Evolutionary conservation across 2,888 invertebrate genomes (phyloP), one percentile per base, ranked within the genome.

Genomic region (Drosophila trichaetosa): DNA sequence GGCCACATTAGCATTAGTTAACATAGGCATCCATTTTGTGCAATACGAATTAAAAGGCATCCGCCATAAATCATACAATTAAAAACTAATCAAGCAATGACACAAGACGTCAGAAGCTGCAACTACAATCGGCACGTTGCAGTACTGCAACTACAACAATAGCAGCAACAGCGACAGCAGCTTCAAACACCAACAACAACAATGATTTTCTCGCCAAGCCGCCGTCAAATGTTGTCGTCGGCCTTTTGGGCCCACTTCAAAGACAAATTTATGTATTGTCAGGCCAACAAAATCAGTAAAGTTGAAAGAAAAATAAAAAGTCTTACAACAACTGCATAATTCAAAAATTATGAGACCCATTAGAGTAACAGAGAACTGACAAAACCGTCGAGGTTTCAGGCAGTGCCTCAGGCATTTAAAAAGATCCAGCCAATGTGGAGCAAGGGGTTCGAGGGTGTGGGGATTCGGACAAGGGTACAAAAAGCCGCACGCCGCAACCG

Each of bases 51-150:
- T 59, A 70, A 68, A 59, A 63, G 66, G 42, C 67, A 76, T 51
- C 66, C 65, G 49, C 82, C 71, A 87, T 87, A 87, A 87, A 87
- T 87, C 87, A 87, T 81, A 87, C 87, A 87, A 87, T 87, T 87
- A 87, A 87, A 87, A 87, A 87, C 87, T 88, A 87, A 87, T 87
- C 87, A 87, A 87, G 89, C 84, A 82, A 84, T 87, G 88, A 87
- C 87, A 87, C 82, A 88, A 82, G 80, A 69, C 89, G 77, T 73
- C 78, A 78, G 67, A 78, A 73, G 68, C 80, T 68, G 69, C 75
- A 72, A 54, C 73, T 76, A 74, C 83, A 80, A 83, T 82, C 70
- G 72, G 58, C 83, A 65, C 78, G 72, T 83, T 81, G 80, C 80
- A 78, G 52, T 58, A 68, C 21, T 72, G 33, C 62, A 69, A 10